Conservation (phyloP, 2,888 invertebrate species). For the Tryphoninae sp. region DNA sequence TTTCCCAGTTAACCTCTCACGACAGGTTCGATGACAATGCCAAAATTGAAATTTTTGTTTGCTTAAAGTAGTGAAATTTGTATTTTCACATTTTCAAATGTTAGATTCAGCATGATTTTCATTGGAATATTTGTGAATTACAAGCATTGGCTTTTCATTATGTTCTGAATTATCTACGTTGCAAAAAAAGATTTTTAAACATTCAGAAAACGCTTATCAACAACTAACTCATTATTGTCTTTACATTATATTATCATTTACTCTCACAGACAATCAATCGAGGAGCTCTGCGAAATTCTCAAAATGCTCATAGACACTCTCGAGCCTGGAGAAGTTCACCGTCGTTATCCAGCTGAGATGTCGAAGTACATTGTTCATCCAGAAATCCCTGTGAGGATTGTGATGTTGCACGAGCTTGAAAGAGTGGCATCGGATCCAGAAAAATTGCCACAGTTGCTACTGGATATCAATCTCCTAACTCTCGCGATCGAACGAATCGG, state of each 20-base stretch:
- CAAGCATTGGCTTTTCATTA: background rate
- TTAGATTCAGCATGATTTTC: background rate
- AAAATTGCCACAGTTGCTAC: conserved; percentile 81
- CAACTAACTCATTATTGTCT: background rate
- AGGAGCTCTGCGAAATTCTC: conserved; percentile 72
- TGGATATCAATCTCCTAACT: conserved; percentile 83
- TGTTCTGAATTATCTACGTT: background rate
- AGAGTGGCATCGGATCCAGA: conserved; percentile 62
- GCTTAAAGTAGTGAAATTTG: background rate
- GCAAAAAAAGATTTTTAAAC: background rate
- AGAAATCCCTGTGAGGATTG: conserved; percentile 67
- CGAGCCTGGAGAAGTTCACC: conserved; percentile 72
- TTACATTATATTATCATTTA: conserved; percentile 11
- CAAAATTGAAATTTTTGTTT: conserved; percentile 58
- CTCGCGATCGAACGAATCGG: conserved; percentile 84
- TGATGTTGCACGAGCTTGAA: conserved; percentile 71
- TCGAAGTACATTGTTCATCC: conserved; percentile 68
- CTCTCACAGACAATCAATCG: conserved; percentile 69
- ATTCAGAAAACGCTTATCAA: background rate
- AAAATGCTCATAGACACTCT: conserved; percentile 65
- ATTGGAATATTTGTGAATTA: background rate
- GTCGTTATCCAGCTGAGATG: conserved; percentile 71
- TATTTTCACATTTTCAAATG: background rate
- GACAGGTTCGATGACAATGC: conserved; percentile 74
- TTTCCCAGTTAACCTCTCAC: conserved; percentile 74